Base-by-base conservation (phyloP, 2,888 invertebrate genomes). In the Cryptus armator region DNA sequence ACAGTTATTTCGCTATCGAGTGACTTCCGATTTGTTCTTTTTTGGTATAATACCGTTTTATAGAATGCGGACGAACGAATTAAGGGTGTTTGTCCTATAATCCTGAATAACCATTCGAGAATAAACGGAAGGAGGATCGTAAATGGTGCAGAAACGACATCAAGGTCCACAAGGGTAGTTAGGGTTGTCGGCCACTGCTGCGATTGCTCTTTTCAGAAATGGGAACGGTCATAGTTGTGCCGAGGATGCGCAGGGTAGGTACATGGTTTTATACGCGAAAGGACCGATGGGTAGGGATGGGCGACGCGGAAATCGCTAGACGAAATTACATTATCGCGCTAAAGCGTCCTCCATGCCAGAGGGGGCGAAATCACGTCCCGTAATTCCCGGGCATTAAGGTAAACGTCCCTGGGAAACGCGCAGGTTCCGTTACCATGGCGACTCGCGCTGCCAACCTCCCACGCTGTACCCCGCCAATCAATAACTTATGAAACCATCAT, bases 331-430 rank as follows among this genome's bases (percentile, higher is more conserved):
- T 93, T 93, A 93, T 92, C 91, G 89, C 91, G 90, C 91, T 92
- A 92, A 93, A 92, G 89, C 91, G 90, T 90, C 88, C 90, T 90
- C 89, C 89, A 89, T 90, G 88, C 77, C 66, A 79, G 37, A 87
- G 88, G 89, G 90, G 89, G 90, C 83, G 79, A 92, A 92, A 93
- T 93, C 93, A 93, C 93, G 93, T 92, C 90, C 90, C 92, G 92
- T 93, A 93, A 93, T 93, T 93, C 92, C 91, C 91, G 90, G 91
- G 92, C 92, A 93, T 93, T 93, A 93, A 93, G 92, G 93, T 93
- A 93, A 93, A 92, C 92, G 93, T 91, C 88, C 87, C 89, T 89
- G 89, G 90, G 89, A 89, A 91, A 80, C 76, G 87, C 90, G 92
- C 91, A 91, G 91, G 91, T 90, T 90, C 89, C 87, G 92, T 92